Base-by-base conservation (phyloP, 2,888 invertebrate genomes). In the Andrena minutula region DNA sequence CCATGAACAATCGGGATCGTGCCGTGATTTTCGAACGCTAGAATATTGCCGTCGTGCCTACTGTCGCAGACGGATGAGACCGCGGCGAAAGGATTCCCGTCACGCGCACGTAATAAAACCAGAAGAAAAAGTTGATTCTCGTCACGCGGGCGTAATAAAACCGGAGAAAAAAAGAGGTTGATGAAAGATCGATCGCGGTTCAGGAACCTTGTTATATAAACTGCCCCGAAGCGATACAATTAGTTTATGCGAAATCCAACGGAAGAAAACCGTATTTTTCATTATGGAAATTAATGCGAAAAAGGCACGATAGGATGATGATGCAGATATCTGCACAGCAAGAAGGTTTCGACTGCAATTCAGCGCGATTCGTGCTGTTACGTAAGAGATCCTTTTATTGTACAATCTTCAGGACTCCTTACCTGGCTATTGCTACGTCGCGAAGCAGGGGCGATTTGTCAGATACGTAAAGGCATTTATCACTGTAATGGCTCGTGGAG, bases 1-100 rank as follows among this genome's bases (percentile, higher is more conserved):
- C 76, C 61, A 60, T 35, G 76, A 68, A 69, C 72, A 85, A 89
- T 90, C 86, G 86, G 88, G 89, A 79, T 53, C 58, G 56, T 68
- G 32, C 16, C 23, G 30, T 47, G 53, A 41, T 73, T 47, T 47
- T 53, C 10, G 16, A 60, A 8, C 58, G 66, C 26, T 58, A n/a
- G 26, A 70, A 61, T 41, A 49, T 68, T 65, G 51, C 51, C 28
- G 28, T 60, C 32, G 32, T 64, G 30, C 35, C 26, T 8, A 16
- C 47, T 8, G 35, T 49, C 10, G 10, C 7, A 16, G 26, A 0
- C 49, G 35, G 8, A 49, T 58, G 4, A 10, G 23, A 71, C 6
- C 53, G 10, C 56, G 26, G 32, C 35, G n/a, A 73, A 64, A 72
- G 53, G 12, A 41, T 28, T 8, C 20, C 16, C n/a, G 28, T 75